Evolutionary conservation across 2,888 invertebrate genomes (phyloP).

Genomic region (Rosalia funebris): DNA sequence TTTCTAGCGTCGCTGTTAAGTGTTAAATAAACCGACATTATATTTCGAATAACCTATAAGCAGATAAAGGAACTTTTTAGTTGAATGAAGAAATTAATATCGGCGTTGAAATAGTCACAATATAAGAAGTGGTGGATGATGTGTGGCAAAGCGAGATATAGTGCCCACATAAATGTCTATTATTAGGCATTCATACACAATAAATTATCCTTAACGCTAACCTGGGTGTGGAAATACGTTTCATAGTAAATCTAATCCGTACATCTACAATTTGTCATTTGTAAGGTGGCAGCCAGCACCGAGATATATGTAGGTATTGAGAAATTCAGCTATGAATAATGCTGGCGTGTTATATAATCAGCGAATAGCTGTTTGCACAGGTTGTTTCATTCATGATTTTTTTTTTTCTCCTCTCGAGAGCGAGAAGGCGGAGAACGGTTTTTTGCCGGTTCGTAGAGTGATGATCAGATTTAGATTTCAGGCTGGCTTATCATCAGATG

Average conservation of each 20-base stretch:
- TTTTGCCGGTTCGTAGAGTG: neutral
- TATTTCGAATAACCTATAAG: no score
- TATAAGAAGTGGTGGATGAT: neutral
- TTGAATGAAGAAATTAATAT: no score
- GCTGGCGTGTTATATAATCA: constrained; percentile 7
- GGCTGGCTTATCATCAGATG: no score
- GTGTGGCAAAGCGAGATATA: constrained; percentile 23
- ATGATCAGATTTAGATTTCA: no score
- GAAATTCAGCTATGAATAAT: constrained; percentile 13
- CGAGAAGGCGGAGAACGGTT: neutral
- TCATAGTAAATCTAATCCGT: constrained; percentile 27
- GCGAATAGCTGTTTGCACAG: constrained; percentile 7
- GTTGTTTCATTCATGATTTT: neutral
- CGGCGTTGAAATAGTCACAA: neutral
- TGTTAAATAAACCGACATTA: no score
- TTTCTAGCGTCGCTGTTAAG: no score
- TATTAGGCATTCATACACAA: constrained; percentile 26
- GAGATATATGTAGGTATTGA: constrained; percentile 13
- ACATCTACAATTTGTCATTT: constrained; percentile 31
- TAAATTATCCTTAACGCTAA: constrained; percentile 24
- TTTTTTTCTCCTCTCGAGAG: no score
- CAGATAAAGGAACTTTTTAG: no score
- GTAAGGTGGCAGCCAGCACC: constrained; percentile 6
- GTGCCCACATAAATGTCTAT: constrained; percentile 26
- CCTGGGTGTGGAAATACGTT: constrained; percentile 24